Conservation (phyloP, 2,113 vertebrate genomes). For the Phrynosoma blainvillii region DNA sequence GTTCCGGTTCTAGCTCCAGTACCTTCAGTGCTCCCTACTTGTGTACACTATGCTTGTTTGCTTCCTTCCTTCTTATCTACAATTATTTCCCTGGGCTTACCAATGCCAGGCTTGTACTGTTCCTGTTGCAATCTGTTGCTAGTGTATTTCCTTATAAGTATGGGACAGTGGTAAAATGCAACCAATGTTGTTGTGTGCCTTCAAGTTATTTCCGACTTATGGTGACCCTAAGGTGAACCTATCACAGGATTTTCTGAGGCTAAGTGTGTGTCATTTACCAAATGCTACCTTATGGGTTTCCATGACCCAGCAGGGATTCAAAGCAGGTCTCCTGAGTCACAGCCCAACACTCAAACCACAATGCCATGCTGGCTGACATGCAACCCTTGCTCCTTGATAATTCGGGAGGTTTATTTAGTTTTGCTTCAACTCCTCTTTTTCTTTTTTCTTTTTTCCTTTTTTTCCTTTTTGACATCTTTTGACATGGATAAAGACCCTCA, state of each 20-base stretch:
- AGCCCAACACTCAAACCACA: no score
- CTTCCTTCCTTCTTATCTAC: neutral
- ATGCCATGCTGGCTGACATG: no score
- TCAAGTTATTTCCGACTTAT: no score
- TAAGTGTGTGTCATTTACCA: no score
- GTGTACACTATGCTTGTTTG: neutral
- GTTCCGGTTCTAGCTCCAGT: neutral
- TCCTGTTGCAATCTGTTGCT: neutral
- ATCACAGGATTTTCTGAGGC: no score
- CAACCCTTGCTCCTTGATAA: neutral
- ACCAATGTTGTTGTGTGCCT: neutral
- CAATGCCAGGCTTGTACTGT: neutral
- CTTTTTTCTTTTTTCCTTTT: no score
- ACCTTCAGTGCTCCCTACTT: neutral
- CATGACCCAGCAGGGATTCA: no score
- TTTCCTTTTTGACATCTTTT: neutral
- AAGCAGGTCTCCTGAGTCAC: no score
- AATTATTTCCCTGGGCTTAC: neutral
- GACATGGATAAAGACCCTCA: neutral
- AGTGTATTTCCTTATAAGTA: neutral
- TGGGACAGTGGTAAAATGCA: neutral
- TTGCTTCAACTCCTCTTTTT: neutral
- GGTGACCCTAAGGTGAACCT: no score
- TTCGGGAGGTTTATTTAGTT: neutral
- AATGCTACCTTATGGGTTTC: no score